Conservation (phyloP, 2,113 vertebrate genomes). For the western clawed frog (Xenopus tropicalis) region UCB_Xtro_10.0 CM004443.2:147962501-147963000, state of each 20-base stretch:
- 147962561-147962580: constrained; percentile 4
- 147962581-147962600: constrained; percentile 20
- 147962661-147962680: constrained; percentile 29
- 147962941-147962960: too few species aligned
- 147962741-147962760: not conserved
- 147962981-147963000: too few species aligned
- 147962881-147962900: too few species aligned
- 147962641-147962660: constrained; percentile 3
- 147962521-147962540: too few species aligned
- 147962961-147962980: too few species aligned
- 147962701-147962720: not conserved
- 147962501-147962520: too few species aligned
- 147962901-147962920: too few species aligned
- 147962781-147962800: not conserved
- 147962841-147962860: too few species aligned
- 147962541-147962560: constrained; percentile 15
- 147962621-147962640: constrained; percentile 7
- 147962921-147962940: too few species aligned
- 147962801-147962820: not conserved
- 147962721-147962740: not conserved
- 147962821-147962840: not conserved
- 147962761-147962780: too few species aligned
- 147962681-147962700: constrained; percentile 15
- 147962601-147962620: constrained; percentile 6
- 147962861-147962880: too few species aligned